These are phyloP conservation scores for Rutilus rutilus DNA, from an alignment of 2,113 vertebrate species.

Conservation along the genomic window DNA sequence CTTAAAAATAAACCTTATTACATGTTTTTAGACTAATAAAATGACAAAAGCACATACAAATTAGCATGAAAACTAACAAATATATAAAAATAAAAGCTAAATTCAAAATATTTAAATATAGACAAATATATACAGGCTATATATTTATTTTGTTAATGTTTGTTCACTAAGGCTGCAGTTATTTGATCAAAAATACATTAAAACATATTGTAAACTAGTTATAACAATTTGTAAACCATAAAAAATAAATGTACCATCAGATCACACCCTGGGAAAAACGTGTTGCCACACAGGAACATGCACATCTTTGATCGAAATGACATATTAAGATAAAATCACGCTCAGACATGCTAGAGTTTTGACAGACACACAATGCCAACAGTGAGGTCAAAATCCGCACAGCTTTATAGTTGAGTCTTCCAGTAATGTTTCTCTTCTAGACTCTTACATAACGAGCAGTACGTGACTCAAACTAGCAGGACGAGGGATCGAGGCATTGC, in stretches of 20 bases:
- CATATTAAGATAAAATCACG: not conserved
- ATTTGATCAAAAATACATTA: too few relatives aligned
- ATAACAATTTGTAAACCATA: too few relatives aligned
- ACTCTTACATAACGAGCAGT: slow-evolving; percentile 35
- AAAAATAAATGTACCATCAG: not conserved
- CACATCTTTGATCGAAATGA: not conserved
- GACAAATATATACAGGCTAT: too few relatives aligned
- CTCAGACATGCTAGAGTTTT: not conserved
- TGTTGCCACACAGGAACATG: not conserved
- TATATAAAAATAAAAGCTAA: too few relatives aligned
- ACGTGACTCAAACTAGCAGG: slow-evolving; percentile 22
- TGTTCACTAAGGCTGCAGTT: too few relatives aligned
- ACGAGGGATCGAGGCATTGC: not conserved
- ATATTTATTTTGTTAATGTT: too few relatives aligned
- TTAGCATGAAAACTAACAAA: too few relatives aligned
- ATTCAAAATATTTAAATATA: too few relatives aligned
- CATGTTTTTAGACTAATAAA: too few relatives aligned
- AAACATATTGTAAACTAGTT: too few relatives aligned
- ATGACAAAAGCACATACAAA: too few relatives aligned
- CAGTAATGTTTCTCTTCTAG: not conserved
- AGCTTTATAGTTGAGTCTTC: not conserved
- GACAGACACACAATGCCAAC: not conserved
- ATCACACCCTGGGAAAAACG: not conserved
- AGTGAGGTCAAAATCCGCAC: not conserved
- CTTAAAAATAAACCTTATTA: too few relatives aligned